phyloP scores from a whole-genome alignment of 2,797 vertebrate genomes.

The Dromococcyx pavoninus region DNA sequence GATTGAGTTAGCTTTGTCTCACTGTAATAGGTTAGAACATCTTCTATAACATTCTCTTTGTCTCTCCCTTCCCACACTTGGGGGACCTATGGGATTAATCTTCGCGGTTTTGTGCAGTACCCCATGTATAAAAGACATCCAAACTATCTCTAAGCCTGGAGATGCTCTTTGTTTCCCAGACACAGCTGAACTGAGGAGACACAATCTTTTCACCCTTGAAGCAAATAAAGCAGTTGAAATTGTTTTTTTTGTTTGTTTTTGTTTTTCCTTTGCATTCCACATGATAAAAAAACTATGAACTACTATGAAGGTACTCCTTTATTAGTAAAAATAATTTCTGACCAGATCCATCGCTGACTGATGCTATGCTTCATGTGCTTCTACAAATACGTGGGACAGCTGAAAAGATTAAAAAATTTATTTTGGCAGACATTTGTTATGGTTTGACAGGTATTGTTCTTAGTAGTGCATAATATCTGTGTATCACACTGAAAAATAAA shows the following conservation, averaged over 20 bases:
- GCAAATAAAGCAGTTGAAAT: neutral
- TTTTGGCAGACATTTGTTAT: neutral
- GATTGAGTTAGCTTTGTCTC: too few relatives aligned
- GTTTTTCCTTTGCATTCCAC: neutral
- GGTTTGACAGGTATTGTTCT: neutral
- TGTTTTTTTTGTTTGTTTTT: neutral
- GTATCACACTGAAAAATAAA: neutral
- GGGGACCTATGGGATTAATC: too few relatives aligned
- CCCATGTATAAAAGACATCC: too few relatives aligned
- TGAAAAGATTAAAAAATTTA: neutral
- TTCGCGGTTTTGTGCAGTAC: too few relatives aligned
- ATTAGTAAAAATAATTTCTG: neutral
- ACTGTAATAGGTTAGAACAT: too few relatives aligned
- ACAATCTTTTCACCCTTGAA: neutral
- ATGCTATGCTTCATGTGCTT: neutral
- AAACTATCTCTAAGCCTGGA: neutral
- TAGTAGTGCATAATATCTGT: neutral
- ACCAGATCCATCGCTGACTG: neutral
- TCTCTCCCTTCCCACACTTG: too few relatives aligned
- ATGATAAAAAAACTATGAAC: neutral
- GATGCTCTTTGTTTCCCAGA: neutral
- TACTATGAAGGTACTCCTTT: accelerated
- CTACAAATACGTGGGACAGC: neutral
- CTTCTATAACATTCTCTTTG: too few relatives aligned
- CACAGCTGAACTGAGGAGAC: neutral